These are phyloP conservation scores for Chondrosia reniformis DNA, from an alignment of 37 sponge, comb jelly and placozoan species.

Conservation along the genomic window DNA sequence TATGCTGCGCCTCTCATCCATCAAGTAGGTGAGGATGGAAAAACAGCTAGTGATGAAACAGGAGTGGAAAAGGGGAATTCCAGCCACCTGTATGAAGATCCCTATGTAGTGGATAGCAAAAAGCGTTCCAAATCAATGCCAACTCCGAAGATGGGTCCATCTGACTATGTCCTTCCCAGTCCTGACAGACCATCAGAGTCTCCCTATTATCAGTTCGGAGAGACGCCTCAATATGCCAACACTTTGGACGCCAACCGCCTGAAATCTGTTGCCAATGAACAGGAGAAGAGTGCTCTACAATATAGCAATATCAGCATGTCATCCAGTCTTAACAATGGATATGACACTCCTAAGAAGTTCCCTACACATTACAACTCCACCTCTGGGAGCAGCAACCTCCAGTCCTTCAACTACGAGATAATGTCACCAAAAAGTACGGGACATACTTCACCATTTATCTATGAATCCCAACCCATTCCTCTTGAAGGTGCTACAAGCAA, in stretches of 20 bases:
- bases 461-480: too few species aligned
- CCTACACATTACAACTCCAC: not conserved
- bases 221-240: conserved; percentile 7
- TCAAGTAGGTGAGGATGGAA: not conserved
- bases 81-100: conserved; percentile 3
- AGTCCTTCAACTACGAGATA: not conserved
- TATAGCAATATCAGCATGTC: not conserved
- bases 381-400: not conserved
- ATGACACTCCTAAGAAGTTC: not conserved
- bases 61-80: not conserved
- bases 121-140: not conserved
- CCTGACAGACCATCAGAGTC: not conserved
- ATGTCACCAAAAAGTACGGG: too few species aligned
- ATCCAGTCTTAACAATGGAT: not conserved
- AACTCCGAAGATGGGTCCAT: not conserved
- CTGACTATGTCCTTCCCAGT: not conserved
- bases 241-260: not conserved
- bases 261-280: not conserved
- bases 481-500: too few species aligned
- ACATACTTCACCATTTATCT: too few species aligned
- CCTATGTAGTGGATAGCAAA: not conserved
- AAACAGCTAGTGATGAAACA: not conserved
- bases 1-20: conserved; percentile 6
- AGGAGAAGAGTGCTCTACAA: not conserved
- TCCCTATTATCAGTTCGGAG: not conserved